Evolutionary conservation across 2,113 vertebrate species (phyloP).

Genomic region (Pseudopipra pipra): DNA sequence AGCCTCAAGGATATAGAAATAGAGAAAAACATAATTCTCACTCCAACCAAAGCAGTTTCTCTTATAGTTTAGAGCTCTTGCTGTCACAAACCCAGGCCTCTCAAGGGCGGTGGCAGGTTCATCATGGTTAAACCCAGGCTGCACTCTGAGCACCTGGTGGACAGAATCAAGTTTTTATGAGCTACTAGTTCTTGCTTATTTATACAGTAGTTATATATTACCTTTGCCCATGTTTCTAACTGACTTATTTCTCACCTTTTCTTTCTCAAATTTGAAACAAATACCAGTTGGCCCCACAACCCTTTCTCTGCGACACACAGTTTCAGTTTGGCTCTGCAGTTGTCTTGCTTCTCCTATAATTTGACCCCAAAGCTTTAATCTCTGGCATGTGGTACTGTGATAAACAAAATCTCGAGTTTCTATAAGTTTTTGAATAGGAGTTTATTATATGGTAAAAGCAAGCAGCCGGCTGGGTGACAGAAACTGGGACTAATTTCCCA

Average conservation of each 20-base stretch:
- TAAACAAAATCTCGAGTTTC: no score
- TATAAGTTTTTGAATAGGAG: no score
- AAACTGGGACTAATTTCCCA: no score
- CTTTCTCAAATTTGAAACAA: background rate
- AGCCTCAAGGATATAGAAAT: background rate
- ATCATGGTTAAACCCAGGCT: background rate
- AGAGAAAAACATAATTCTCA: background rate
- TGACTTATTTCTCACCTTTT: background rate
- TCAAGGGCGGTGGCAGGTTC: background rate
- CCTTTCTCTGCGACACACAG: accelerated
- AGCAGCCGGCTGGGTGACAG: no score
- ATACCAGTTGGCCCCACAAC: background rate
- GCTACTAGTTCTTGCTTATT: background rate
- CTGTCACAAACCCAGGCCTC: background rate
- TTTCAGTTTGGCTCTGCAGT: background rate
- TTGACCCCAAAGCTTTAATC: background rate
- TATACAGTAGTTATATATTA: background rate
- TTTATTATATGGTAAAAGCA: no score
- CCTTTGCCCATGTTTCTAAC: background rate
- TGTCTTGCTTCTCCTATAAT: background rate
- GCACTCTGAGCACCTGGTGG: accelerated
- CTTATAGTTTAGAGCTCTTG: background rate
- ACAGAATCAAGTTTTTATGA: background rate
- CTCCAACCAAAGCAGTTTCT: background rate
- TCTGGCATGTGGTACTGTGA: background rate